Evolutionary conservation across 2,113 vertebrate species (phyloP), one percentile per base, ranked within the genome.

Genomic region (Pluvialis apricaria): DNA sequence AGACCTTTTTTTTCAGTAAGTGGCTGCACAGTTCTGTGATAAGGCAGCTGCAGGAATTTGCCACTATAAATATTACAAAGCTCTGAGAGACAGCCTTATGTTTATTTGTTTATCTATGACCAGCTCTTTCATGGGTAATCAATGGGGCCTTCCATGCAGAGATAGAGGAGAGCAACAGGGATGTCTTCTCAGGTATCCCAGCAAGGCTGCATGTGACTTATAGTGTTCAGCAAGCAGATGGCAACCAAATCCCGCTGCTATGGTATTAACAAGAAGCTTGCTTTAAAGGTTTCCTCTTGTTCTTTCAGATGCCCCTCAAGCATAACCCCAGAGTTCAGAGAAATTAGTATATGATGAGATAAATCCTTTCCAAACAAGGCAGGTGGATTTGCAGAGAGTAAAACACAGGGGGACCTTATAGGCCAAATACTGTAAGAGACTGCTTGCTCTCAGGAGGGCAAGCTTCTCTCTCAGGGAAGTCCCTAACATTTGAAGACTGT

Each of bases 1-100:
- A 93, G 51, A 76, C 72, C 21, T 18, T 93, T 88, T 87, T 97
- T 96, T 92, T 76, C 65, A 78, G 32, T 55, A 88, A 94, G 44
- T 55, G 45, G 4, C 26, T 92, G 26, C 64, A 94, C 17, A 71
- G 26, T 66, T 40, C 65, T 83, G 12, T 58, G 65, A 82, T 84
- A 94, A 84, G 58, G 68, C 68, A 91, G 51, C 22, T 38, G 95
- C 49, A 88, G 90, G 68, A 83, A 86, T 94, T 36, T 94, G 71
- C 22, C 45, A 44, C 57, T 51, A 29, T 66, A 91, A 90, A 83
- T 66, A 69, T 49, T 66, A 88, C 65, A 80, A 51, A 90, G 49
- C 29, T 90, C 75, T 92, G 75, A 86, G 70, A 96, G 25, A 72
- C 19, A 88, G n/a, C 26, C 55, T 90, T 34, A 36, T 1, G 1